These are phyloP conservation scores for Ochropleura plecta DNA, from an alignment of 2,888 invertebrate species.

Conservation along the genomic window DNA sequence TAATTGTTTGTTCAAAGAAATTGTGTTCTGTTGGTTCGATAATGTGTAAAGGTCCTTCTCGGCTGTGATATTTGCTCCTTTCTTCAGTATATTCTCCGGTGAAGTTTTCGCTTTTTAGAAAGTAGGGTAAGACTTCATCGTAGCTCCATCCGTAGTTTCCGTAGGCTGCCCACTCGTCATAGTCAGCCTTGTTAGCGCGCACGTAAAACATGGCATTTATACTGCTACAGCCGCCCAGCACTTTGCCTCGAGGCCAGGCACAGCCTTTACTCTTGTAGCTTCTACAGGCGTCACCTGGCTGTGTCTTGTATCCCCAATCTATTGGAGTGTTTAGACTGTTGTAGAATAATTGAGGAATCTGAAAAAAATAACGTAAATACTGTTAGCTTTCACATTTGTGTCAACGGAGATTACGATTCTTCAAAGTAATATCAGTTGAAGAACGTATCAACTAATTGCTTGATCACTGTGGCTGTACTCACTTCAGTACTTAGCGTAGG, in stretches of 20 bases:
- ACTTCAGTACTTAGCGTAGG: conserved; percentile 87
- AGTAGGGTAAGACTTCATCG: conserved; percentile 87
- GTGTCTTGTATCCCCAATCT: conserved; percentile 91
- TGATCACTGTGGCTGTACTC: conserved; percentile 1
- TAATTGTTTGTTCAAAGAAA: conserved; percentile 73
- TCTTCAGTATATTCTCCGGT: conserved; percentile 63
- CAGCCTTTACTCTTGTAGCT: conserved; percentile 80
- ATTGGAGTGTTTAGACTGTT: conserved; percentile 73
- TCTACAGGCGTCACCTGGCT: conserved; percentile 84
- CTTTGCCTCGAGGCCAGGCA: conserved; percentile 92
- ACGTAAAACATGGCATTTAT: conserved; percentile 91
- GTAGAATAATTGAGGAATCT: conserved; percentile 77
- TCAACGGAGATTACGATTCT: too few species aligned
- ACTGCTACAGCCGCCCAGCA: conserved; percentile 91
- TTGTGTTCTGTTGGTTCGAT: conserved; percentile 74
- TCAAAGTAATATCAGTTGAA: too few species aligned
- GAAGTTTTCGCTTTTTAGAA: conserved; percentile 88
- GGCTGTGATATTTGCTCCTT: conserved; percentile 76
- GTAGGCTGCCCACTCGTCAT: conserved; percentile 88
- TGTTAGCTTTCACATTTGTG: not conserved
- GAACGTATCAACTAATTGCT: not conserved
- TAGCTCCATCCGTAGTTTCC: conserved; percentile 91
- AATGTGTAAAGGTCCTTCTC: conserved; percentile 78
- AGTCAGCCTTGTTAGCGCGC: conserved; percentile 89
- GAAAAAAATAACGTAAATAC: conserved; percentile 51